Base-by-base conservation (phyloP, 2,797 vertebrate species). In the Xerus rutilus region DNA sequence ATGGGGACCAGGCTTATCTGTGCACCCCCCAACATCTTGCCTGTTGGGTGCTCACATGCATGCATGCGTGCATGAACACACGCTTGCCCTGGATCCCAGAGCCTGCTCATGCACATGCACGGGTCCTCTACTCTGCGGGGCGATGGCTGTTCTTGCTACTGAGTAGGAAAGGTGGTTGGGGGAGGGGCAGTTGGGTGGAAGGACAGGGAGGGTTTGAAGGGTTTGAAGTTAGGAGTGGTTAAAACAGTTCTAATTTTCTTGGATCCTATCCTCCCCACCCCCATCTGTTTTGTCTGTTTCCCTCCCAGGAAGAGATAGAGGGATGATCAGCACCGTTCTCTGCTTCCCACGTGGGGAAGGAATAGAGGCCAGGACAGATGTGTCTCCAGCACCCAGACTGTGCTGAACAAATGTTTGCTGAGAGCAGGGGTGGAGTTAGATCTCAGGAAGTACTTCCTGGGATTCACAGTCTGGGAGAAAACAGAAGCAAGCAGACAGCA, bases 231-330 rank as follows among this genome's bases (percentile, higher is more conserved):
- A 76, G 67, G 6, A 25, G 79, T 9, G 14, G 49, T 21, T n/a
- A 57, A 47, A 89, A 23, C 14, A 20, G 62, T 15, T 79, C 86
- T 83, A 0, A 32, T 69, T 76, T 79, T 67, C 57, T 52, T 35
- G 12, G 49, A 25, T 73, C n/a, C 54, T 57, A 7, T 3, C 13
- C 57, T 17, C 10, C 52, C 52, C 7, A 7, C n/a, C 52, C 62
- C 86, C 28, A 20, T 74, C 86, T 47, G 72, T 65, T 77, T 93
- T 54, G 52, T 86, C 86, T 86, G 5, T 64, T 83, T 90, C 70
- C 45, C 32, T 90, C 77, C 83, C 43, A 47, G 85, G 92, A 93
- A 86, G 62, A 70, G 67, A 64, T 64, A 39, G 39, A 39, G 39
- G 45, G 74, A n/a, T 45, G 76, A 65, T 18, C 86, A 69, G 52